Conservation (phyloP, 92 coral and sea anemone genomes). For the Actinernus sp. region DNA sequence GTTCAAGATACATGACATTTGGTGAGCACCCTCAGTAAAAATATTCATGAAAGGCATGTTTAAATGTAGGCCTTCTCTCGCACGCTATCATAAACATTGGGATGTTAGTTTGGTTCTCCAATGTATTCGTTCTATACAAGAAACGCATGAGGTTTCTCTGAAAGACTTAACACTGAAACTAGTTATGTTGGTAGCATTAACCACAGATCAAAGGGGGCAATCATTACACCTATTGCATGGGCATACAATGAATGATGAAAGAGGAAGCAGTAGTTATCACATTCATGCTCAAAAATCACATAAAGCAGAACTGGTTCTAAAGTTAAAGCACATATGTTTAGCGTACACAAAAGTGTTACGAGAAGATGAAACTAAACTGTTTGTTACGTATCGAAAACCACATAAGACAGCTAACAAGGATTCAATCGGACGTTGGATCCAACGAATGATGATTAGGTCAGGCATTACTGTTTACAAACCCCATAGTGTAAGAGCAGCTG, state of each 20-base stretch:
- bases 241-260: not conserved
- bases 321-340: slow-evolving; percentile 16
- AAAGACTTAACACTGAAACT: slow-evolving; percentile 18
- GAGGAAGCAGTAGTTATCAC: too few species aligned
- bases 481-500: slow-evolving; percentile 63
- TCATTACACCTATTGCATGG: slow-evolving; percentile 18
- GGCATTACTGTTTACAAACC: too few species aligned
- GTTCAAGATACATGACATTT: too few species aligned
- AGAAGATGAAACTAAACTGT: slow-evolving; percentile 54
- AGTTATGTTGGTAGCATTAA: slow-evolving; percentile 15
- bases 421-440: slow-evolving; percentile 55
- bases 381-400: slow-evolving; percentile 65
- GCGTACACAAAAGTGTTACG: slow-evolving; percentile 29
- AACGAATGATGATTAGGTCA: slow-evolving; percentile 29
- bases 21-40: slow-evolving; percentile 45
- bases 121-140: not conserved
- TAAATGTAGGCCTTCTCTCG: too few species aligned
- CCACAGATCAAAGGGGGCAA: slow-evolving; percentile 16
- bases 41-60: slow-evolving; percentile 51
- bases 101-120: slow-evolving; percentile 25
- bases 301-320: slow-evolving; percentile 58
- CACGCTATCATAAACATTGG: slow-evolving; percentile 36
- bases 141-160: slow-evolving; percentile 9
- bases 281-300: slow-evolving; percentile 10
- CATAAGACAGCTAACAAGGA: slow-evolving; percentile 64